Percentiles rank a stretch among this genome's conserved stretches.
These are phyloP conservation scores for Timandra comae DNA, from an alignment of 2,888 invertebrate genomes.

Conservation along the genomic window DNA sequence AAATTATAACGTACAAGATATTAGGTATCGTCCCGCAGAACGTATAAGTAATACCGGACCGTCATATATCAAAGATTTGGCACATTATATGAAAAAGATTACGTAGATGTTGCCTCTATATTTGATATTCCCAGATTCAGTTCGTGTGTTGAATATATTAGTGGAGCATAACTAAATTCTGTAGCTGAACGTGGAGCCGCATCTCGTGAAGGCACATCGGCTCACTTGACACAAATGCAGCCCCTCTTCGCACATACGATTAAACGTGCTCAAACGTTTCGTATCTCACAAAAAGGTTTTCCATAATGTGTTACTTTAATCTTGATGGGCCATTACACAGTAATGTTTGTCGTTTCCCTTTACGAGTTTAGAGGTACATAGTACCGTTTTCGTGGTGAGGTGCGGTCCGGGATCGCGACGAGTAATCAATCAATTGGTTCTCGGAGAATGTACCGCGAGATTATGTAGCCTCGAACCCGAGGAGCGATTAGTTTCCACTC, in stretches of 20 bases:
- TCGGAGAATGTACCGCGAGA: slow-evolving; percentile 8
- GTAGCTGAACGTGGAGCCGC: slow-evolving; percentile 5
- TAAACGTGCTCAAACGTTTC: slow-evolving; percentile 15
- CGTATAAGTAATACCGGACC: too few species aligned
- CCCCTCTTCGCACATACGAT: slow-evolving; percentile 9
- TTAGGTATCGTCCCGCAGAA: too few species aligned
- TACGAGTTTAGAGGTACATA: slow-evolving; percentile 3
- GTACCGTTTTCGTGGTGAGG: slow-evolving; percentile 1
- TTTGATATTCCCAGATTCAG: neutral
- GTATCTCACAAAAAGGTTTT: slow-evolving; percentile 15
- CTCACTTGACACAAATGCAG: slow-evolving; percentile 21
- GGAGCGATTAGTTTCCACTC: slow-evolving; percentile 17
- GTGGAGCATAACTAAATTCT: too few species aligned
- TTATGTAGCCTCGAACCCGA: slow-evolving; percentile 12
- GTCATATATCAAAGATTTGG: too few species aligned
- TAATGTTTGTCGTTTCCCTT: slow-evolving; percentile 19
- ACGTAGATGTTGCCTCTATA: neutral
- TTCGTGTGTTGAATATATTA: too few species aligned
- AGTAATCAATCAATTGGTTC: slow-evolving; percentile 14
- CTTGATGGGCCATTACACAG: slow-evolving; percentile 17
- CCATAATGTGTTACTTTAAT: slow-evolving; percentile 21
- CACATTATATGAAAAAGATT: too few species aligned
- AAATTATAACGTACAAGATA: too few species aligned
- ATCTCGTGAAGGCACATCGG: slow-evolving; percentile 8
- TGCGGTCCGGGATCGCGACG: slow-evolving; percentile 2